Base-by-base conservation (phyloP, 2,113 vertebrate genomes). In the Thunnus thynnus region DNA sequence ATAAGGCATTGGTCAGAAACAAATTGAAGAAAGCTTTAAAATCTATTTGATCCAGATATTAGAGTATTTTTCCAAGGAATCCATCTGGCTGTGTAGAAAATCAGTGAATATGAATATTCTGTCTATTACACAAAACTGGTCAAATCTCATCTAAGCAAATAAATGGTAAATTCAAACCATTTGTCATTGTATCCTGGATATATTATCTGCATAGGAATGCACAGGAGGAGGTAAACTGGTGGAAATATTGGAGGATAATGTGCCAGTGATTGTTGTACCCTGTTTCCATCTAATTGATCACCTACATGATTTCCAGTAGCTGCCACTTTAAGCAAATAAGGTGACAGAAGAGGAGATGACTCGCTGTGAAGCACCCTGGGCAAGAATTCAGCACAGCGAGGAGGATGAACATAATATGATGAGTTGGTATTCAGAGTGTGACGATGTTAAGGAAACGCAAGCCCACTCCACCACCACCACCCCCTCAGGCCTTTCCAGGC, bases 371-470 rank as follows among this genome's bases (percentile, higher is more conserved):
- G 78, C 72, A 76, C 93, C 72, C 13, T 48, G 12, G 83, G 89
- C 84, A 51, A 85, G 63, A 88, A 81, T 63, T 83, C 58, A 77
- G 66, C 79, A 56, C 61, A 80, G 82, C 55, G 72, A 20, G 83
- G 63, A 79, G 75, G 69, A 83, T 85, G 84, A 82, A 87, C 90
- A 78, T 41, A 68, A 71, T 76, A 78, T 48, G 32, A 82, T 65
- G 47, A 79, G 61, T 76, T 84, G 75, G 86, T 89, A 92, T 83
- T 84, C 78, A 76, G 71, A 61, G 72, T 71, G 64, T 51, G 75
- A 84, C 56, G 25, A 82, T 66, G 78, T 71, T 67, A 62, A 76
- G 44, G 72, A 82, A 54, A 36, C n/a, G 11, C 57, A 18, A 7
- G 5, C 30, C 20, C 6, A 3, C 70, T 10, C 20, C 4, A 1